Conservation (phyloP, 2,113 vertebrate species). For the Amphiprion percula region DNA sequence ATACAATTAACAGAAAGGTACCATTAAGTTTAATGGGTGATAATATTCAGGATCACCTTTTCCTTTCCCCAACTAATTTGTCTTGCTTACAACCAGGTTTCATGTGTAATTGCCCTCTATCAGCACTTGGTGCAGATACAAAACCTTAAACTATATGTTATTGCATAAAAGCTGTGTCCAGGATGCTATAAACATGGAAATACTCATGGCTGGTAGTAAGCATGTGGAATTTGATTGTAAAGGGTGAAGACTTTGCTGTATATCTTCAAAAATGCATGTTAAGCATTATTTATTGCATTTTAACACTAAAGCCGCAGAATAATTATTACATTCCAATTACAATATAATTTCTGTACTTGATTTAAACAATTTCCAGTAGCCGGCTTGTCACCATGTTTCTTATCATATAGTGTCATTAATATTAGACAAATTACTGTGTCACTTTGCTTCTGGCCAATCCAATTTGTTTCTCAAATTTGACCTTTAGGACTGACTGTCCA, state of each 20-base stretch:
- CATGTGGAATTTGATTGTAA: neutral
- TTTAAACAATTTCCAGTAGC: slow-evolving; percentile 1
- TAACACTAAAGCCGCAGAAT: neutral
- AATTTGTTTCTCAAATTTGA: slow-evolving; percentile 62
- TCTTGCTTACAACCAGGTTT: slow-evolving; percentile 10
- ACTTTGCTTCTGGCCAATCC: slow-evolving; percentile 45
- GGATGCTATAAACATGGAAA: no score
- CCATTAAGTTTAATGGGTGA: slow-evolving; percentile 27
- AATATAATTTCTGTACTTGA: slow-evolving; percentile 18
- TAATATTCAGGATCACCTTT: slow-evolving; percentile 23
- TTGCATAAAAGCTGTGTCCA: no score
- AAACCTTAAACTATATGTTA: slow-evolving; percentile 15
- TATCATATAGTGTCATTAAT: slow-evolving; percentile 6
- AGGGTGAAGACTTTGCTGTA: neutral
- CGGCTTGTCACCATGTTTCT: neutral
- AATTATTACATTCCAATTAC: slow-evolving; percentile 2
- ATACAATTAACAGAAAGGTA: neutral
- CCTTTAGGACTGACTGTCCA: slow-evolving; percentile 52
- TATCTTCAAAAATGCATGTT: neutral
- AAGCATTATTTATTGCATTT: slow-evolving; percentile 4
- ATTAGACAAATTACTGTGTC: slow-evolving; percentile 39
- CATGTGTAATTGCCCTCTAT: slow-evolving; percentile 19
- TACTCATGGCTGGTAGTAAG: no score
- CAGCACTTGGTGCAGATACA: slow-evolving; percentile 12
- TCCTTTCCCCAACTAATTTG: slow-evolving; percentile 18